Percentiles rank a stretch among this genome's conserved stretches.
phyloP scores from a whole-genome alignment of 2,888 invertebrate species.

The Tenthredo notha region DNA sequence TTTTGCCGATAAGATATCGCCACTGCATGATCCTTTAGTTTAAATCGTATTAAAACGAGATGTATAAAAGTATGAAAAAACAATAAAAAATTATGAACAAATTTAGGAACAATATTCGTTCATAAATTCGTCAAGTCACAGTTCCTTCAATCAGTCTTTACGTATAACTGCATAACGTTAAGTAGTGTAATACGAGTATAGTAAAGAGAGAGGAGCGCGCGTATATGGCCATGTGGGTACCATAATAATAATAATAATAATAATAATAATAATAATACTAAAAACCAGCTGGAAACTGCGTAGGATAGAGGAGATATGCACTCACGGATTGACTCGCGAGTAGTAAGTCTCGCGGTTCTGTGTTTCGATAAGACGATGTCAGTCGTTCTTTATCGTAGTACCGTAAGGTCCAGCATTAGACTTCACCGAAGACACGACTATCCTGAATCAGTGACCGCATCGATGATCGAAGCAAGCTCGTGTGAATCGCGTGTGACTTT shows the following conservation, averaged over 20 bases:
- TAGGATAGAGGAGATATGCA: neutral
- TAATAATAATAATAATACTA: neutral
- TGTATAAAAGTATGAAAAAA: neutral
- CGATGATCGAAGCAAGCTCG: neutral
- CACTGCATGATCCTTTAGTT: neutral
- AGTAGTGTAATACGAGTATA: neutral
- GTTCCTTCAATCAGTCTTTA: neutral
- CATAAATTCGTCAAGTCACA: neutral
- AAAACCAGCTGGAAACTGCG: conserved; percentile 28
- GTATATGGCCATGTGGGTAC: neutral
- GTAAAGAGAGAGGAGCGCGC: neutral
- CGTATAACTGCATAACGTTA: neutral
- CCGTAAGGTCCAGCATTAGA: conserved; percentile 12
- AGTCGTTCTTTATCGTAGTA: conserved; percentile 15
- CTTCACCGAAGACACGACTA: neutral
- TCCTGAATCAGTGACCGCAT: neutral
- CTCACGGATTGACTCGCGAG: neutral
- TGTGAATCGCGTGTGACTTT: neutral
- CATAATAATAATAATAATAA: conserved; percentile 17
- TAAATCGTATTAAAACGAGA: neutral
- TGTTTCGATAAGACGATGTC: conserved; percentile 37
- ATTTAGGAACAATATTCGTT: neutral
- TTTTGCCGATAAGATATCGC: neutral
- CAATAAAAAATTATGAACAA: neutral
- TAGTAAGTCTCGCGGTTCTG: neutral